Percentiles rank a stretch among this genome's conserved stretches.
phyloP scores from a whole-genome alignment of 2,888 invertebrate genomes.

The Drosophila koepferae region DNA sequence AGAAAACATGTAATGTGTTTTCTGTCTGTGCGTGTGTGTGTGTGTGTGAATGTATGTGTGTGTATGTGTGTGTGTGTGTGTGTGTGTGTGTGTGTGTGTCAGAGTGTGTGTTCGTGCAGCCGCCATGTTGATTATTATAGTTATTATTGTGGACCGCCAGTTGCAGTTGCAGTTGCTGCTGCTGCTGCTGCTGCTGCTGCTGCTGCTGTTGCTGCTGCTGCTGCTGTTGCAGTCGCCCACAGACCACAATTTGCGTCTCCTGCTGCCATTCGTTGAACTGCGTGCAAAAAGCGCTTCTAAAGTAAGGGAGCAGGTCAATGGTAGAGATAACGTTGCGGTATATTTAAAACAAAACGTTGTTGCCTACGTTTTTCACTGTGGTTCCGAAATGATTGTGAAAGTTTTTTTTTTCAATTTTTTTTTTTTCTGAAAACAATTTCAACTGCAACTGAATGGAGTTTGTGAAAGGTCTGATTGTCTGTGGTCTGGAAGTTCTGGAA shows the following conservation, averaged over 20 bases:
- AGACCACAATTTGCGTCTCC: background rate
- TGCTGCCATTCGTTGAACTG: slow-evolving; percentile 11
- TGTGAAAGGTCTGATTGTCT: background rate
- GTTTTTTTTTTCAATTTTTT: background rate
- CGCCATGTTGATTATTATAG: slow-evolving; percentile 74
- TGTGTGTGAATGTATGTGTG: slow-evolving; percentile 16
- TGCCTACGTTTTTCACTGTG: slow-evolving; percentile 7
- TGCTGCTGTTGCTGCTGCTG: slow-evolving; percentile 46
- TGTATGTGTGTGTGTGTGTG: slow-evolving; percentile 31
- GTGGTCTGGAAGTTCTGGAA: background rate
- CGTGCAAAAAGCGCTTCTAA: background rate
- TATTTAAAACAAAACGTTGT: slow-evolving; percentile 54
- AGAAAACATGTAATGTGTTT: slow-evolving; percentile 21
- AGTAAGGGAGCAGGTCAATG: slow-evolving; percentile 1
- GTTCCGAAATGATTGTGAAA: background rate
- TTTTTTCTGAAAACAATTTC: background rate
- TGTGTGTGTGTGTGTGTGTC: slow-evolving; percentile 30
- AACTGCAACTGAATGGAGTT: background rate
- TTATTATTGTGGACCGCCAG: slow-evolving; percentile 64
- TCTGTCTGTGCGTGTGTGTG: slow-evolving; percentile 17
- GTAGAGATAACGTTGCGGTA: slow-evolving; percentile 61
- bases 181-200: slow-evolving; percentile 43
- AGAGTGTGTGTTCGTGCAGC: slow-evolving; percentile 26
- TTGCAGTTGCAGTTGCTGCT: slow-evolving; percentile 47
- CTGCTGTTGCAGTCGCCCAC: slow-evolving; percentile 44